Percentiles rank a stretch among this genome's conserved stretches.
These are phyloP conservation scores for Cynocephalus volans DNA, from an alignment of 2,113 vertebrate species.

Conservation along the genomic window DNA sequence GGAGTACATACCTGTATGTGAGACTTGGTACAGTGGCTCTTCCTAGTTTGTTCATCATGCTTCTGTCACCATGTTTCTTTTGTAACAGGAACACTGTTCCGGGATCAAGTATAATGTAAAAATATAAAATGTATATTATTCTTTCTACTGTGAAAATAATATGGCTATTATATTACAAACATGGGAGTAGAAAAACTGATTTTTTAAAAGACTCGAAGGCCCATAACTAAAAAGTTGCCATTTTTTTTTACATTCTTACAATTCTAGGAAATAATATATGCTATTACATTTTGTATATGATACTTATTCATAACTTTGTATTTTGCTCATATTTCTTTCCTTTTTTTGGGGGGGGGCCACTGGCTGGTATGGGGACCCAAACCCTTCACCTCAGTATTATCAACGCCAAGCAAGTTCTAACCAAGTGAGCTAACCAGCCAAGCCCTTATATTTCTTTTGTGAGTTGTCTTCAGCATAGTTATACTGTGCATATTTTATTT, in stretches of 20 bases:
- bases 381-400: too few species aligned
- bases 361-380: too few species aligned
- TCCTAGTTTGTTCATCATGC: not conserved
- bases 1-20: not conserved
- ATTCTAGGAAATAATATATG: not conserved
- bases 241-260: constrained; percentile 14
- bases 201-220: not conserved
- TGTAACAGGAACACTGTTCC: not conserved
- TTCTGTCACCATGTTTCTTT: not conserved
- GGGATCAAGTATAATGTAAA: not conserved
- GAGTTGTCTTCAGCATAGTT: not conserved
- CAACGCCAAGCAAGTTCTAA: too few species aligned
- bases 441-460: not conserved
- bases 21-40: not conserved
- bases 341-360: too few species aligned
- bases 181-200: not conserved
- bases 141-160: constrained; percentile 14
- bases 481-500: not conserved
- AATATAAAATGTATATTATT: not conserved
- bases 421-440: too few species aligned
- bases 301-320: not conserved
- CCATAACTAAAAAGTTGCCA: not conserved
- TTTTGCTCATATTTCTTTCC: not conserved
- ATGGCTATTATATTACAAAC: not conserved
- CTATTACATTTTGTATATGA: not conserved